phyloP scores from a whole-genome alignment of 2,888 invertebrate genomes.

The Lasioglossum morio region DNA sequence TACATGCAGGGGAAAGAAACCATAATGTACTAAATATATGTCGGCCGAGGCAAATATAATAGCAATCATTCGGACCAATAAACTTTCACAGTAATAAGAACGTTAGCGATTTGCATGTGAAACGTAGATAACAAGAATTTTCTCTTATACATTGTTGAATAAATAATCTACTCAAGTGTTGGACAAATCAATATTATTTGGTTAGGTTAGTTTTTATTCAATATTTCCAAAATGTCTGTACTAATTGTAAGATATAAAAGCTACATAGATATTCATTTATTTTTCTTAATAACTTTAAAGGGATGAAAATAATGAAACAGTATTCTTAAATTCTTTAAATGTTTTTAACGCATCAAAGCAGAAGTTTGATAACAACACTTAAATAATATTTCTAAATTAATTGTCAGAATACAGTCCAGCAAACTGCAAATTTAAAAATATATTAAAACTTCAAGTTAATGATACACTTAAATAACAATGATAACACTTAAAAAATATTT shows the following conservation, averaged over 20 bases:
- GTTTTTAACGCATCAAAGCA: too few species aligned
- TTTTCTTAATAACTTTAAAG: too few species aligned
- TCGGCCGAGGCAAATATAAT: constrained; percentile 35
- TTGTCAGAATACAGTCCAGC: not conserved
- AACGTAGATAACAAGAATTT: not conserved
- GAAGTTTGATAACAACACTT: not conserved
- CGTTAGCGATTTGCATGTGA: not conserved
- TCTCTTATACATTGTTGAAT: not conserved
- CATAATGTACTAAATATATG: constrained; percentile 48
- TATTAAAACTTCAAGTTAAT: not conserved
- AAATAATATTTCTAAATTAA: not conserved
- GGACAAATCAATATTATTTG: not conserved
- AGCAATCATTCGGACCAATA: constrained; percentile 19
- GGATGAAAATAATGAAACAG: too few species aligned
- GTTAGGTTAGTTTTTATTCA: not conserved
- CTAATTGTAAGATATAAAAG: not conserved
- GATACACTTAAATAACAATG: too few species aligned
- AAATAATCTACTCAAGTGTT: not conserved
- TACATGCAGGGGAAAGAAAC: constrained; percentile 34
- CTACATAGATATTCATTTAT: not conserved
- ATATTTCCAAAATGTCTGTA: not conserved
- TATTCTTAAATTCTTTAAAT: too few species aligned
- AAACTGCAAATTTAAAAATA: not conserved
- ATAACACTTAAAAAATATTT: too few species aligned
- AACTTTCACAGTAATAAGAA: constrained; percentile 38